phyloP scores from a whole-genome alignment of 2,113 vertebrate species.

The Myotis lucifugus region DNA sequence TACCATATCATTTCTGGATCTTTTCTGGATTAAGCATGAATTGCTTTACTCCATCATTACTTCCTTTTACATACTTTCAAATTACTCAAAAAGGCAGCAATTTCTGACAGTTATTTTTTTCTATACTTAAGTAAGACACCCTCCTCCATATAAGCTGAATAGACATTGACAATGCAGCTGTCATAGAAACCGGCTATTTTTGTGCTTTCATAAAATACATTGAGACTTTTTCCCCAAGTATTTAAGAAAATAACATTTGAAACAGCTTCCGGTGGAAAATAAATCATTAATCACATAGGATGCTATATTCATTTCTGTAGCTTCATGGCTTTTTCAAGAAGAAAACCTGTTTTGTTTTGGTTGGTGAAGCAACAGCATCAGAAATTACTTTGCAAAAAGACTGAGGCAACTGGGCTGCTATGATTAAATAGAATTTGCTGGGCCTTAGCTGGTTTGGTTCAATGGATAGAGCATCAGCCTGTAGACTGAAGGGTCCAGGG shows the following conservation, averaged over 20 bases:
- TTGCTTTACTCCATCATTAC: neutral
- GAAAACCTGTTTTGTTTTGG: constrained; percentile 43
- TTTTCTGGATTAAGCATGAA: constrained; percentile 19
- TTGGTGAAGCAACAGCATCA: neutral
- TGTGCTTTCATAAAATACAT: constrained; percentile 19
- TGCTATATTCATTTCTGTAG: constrained; percentile 4
- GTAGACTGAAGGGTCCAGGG: too few species aligned
- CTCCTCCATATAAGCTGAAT: neutral
- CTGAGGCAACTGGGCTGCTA: neutral
- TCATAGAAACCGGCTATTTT: constrained; percentile 57
- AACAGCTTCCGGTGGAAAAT: neutral
- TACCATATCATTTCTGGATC: neutral
- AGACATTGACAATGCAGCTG: constrained; percentile 24
- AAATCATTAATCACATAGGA: neutral
- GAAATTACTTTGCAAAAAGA: constrained; percentile 31
- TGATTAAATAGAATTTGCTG: neutral
- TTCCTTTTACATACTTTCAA: constrained; percentile 33
- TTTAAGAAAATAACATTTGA: constrained; percentile 48
- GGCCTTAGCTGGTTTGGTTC: neutral
- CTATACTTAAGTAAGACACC: constrained; percentile 15
- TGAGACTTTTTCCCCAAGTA: neutral
- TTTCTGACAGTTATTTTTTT: constrained; percentile 57
- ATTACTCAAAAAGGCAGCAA: constrained; percentile 41
- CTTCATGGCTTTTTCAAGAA: constrained; percentile 11
- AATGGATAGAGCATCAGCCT: too few species aligned